Base-by-base conservation (phyloP, 2,113 vertebrate species). In the Zosterops hypoxanthus region DNA sequence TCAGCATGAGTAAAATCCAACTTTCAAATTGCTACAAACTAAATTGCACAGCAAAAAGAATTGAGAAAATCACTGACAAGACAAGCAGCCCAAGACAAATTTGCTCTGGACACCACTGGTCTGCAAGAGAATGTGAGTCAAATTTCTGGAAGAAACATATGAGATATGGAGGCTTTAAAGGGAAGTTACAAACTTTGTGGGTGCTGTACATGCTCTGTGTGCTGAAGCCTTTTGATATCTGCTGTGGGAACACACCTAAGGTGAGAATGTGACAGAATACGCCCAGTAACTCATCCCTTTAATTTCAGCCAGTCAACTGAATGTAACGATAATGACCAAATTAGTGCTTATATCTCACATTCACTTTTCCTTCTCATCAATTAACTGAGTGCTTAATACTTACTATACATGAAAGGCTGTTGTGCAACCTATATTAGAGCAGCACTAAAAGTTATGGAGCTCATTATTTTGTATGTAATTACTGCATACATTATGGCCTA, bases 231-330 rank as follows among this genome's bases (percentile, higher is more conserved):
- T 93, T 60, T 79, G 57, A 44, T 85, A 1, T 19, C 47, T 68
- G 60, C 66, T 79, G 41, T 71, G 65, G 76, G 72, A 94, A 95
- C 47, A 71, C 24, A 70, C 55, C 41, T 68, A 68, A 71, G 33
- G 53, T 70, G 64, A 93, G 28, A 81, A 63, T 55, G 11, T 90
- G 83, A 59, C 79, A 88, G 47, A 85, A 73, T 55, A 82, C 34
- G 47, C 41, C 44, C 65, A 69, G 76, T 79, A 84, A 82, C 50
- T 63, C 75, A 79, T 81, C 33, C 25, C 33, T 87, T 89, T 81
- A 75, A 89, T 85, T 94, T 93, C 52, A 88, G 76, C 23, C 57
- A 82, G 59, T 46, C 89, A 77, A 65, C 55, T 84, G 65, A 91
- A 78, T 31, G 72, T 56, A 81, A 91, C 0, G 9, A 69, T 86